phyloP scores from a whole-genome alignment of 2,113 vertebrate genomes.

The Brachypteracias leptosomus region DNA sequence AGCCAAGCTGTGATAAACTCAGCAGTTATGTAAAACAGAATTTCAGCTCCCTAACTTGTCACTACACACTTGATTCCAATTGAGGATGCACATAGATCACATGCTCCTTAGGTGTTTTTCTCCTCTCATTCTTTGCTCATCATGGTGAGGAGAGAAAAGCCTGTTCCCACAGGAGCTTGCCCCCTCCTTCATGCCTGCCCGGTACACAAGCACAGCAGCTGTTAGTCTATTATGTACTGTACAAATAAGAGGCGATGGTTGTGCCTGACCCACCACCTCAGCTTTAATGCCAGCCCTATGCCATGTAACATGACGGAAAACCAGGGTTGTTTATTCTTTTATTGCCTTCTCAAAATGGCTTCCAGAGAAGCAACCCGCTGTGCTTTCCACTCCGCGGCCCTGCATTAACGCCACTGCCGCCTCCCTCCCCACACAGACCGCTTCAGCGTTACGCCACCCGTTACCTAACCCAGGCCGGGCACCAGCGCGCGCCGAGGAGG shows the following conservation, averaged over 20 bases:
- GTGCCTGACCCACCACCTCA: fast-evolving
- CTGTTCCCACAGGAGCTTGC: not conserved
- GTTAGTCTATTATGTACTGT: fast-evolving
- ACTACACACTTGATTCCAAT: not conserved
- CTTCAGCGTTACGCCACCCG: fast-evolving
- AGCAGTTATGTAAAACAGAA: not conserved
- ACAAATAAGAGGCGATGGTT: fast-evolving
- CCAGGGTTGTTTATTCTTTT: fast-evolving
- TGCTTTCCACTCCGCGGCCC: not conserved
- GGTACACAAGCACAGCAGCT: fast-evolving
- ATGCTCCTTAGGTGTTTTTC: fast-evolving
- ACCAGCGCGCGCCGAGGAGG: no score
- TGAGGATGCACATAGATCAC: not conserved
- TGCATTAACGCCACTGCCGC: fast-evolving
- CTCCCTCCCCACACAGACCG: no score
- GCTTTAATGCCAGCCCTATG: fast-evolving
- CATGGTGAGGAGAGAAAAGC: fast-evolving
- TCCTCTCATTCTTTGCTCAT: not conserved
- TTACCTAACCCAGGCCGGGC: no score
- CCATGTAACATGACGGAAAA: fast-evolving
- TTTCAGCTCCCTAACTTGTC: not conserved
- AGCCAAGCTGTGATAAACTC: not conserved
- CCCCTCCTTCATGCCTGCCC: no score
- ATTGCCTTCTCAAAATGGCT: not conserved
- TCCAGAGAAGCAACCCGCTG: fast-evolving